Conservation (phyloP, 1,140 invertebrate species). For the Zaprionus taronus region DNA sequence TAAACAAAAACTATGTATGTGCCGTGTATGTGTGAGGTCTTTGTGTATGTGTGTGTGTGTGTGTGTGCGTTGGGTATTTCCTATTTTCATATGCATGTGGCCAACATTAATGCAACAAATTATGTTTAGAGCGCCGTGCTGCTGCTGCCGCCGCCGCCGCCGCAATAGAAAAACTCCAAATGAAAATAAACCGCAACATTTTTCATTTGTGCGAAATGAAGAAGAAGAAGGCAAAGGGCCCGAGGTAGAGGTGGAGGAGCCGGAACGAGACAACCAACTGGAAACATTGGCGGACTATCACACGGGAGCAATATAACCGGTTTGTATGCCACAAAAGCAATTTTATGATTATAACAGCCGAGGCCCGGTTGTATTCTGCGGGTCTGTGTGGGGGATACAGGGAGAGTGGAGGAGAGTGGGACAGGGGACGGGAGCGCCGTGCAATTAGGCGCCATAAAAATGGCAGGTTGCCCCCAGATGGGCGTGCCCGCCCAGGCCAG, state of each 20-base stretch:
- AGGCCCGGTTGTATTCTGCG: conserved; percentile 55
- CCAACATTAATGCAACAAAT: conserved; percentile 81
- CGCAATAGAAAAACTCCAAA: conserved; percentile 71
- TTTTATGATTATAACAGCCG: conserved; percentile 83
- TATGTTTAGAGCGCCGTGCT: conserved; percentile 72
- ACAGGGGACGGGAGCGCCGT: conserved; percentile 46
- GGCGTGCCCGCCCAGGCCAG: conserved; percentile 55
- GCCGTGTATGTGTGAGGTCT: conserved; percentile 10
- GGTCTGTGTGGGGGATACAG: conserved; percentile 1
- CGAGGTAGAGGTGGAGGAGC: conserved; percentile 6
- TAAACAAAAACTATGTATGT: conserved; percentile 74
- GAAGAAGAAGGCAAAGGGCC: conserved; percentile 41
- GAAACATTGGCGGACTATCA: conserved; percentile 66
- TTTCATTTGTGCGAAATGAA: conserved; percentile 79
- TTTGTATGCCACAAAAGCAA: conserved; percentile 83
- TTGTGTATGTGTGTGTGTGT: background rate
- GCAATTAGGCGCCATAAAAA: conserved; percentile 83
- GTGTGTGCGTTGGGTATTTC: conserved; percentile 11
- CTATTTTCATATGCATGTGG: conserved; percentile 67
- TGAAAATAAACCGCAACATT: conserved; percentile 82
- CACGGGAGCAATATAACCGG: conserved; percentile 82
- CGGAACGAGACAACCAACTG: conserved; percentile 44
- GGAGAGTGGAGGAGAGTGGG: background rate
- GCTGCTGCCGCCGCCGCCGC: background rate
- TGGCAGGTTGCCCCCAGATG: conserved; percentile 68